A percentile compares a stretch with the other conserved stretches of the same genome.
phyloP scores from a whole-genome alignment of 2,113 vertebrate species.

The Plotosus lineatus region DNA sequence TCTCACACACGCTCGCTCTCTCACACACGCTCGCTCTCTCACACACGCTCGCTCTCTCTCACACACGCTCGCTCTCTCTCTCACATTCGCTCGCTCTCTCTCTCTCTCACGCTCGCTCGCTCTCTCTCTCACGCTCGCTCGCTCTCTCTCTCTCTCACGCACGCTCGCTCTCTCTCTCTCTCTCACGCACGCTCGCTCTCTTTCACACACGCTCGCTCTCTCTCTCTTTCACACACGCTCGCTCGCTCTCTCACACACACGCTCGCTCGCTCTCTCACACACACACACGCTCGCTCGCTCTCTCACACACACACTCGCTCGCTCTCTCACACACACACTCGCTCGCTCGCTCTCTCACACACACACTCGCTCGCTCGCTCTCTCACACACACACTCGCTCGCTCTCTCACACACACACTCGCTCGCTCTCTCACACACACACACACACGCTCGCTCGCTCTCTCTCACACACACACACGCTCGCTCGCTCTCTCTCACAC shows the following conservation, averaged over 20 bases:
- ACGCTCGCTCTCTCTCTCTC: neutral
- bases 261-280: neutral
- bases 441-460: no score
- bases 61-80: no score
- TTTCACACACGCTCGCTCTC: neutral
- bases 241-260: neutral
- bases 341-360: neutral
- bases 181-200: conserved; percentile 10
- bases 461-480: neutral
- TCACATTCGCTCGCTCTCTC: conserved; percentile 13
- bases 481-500: neutral
- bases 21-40: neutral
- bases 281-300: neutral
- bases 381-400: conserved; percentile 6
- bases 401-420: neutral
- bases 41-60: no score
- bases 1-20: neutral
- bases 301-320: neutral
- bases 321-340: neutral
- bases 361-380: neutral
- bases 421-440: no score
- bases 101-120: neutral
- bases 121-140: neutral
- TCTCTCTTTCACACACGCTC: neutral
- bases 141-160: neutral